Evolutionary conservation across 2,113 vertebrate genomes (phyloP).

Genomic region (Istiophorus platypterus): DNA sequence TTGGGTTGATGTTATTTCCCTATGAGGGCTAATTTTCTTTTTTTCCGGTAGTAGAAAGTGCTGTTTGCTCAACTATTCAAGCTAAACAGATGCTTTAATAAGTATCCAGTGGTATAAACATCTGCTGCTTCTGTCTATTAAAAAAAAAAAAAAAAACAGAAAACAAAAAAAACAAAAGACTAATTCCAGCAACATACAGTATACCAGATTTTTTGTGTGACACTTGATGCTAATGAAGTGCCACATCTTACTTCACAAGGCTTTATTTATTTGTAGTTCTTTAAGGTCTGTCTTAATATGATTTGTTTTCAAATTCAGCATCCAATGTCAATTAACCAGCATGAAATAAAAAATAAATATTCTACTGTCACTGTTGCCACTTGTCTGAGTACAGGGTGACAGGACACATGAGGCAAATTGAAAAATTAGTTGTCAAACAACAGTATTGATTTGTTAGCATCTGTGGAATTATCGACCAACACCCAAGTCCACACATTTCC

Average conservation of each 20-base stretch:
- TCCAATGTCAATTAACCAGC: conserved; percentile 15
- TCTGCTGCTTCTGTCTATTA: neutral
- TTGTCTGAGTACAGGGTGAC: conserved; percentile 56
- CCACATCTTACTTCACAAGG: neutral
- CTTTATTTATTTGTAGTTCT: neutral
- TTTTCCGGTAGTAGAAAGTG: conserved; percentile 1
- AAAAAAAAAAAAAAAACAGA: neutral
- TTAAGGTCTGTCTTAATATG: neutral
- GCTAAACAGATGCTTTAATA: conserved; percentile 2
- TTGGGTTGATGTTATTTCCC: conserved; percentile 28
- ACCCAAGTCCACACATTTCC: conserved; percentile 73
- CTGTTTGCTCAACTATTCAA: conserved; percentile 8
- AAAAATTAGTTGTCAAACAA: conserved; percentile 82
- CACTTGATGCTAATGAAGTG: neutral
- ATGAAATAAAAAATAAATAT: conserved; percentile 13
- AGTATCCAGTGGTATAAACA: neutral
- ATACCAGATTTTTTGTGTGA: neutral
- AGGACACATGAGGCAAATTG: conserved; percentile 82
- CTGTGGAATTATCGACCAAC: conserved; percentile 84
- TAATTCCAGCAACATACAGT: neutral
- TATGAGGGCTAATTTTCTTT: conserved; percentile 11
- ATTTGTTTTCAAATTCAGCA: neutral
- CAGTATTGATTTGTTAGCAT: conserved; percentile 81
- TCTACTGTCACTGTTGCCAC: neutral
- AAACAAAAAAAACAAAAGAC: neutral